Evolutionary conservation across 1,140 invertebrate genomes (phyloP), one percentile per base, ranked within the genome.

Genomic region (Bathynomus jamesi): DNA sequence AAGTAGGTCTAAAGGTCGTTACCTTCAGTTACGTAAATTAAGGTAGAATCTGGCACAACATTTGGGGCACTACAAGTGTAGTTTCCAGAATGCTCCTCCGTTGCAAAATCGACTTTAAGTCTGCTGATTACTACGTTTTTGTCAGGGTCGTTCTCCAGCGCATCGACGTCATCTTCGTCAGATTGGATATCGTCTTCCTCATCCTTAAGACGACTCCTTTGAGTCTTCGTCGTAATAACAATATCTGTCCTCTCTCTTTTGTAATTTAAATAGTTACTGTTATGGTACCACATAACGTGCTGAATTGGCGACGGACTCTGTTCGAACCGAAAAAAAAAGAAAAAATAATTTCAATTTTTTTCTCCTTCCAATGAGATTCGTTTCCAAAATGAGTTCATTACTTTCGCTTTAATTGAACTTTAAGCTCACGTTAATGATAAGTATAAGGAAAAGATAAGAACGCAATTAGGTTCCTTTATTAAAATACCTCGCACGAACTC

Each of bases 221-320:
- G 40, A 17, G 11, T 11, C 21, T 53, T 53, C 21, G 40, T 53
- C 25, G 68, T 25, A 64, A 94, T 91, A 65, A 87, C 88, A 72
- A 94, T 91, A 70, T 90, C 92, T 53, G 91, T 90, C 66, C 92
- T 86, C 3, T 89, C 87, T 28, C 88, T 90, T 81, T 94, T 91
- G 82, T 94, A 95, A 84, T 94, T 95, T 83, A 94, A 93, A 89
- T 94, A 92, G 68, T 89, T 87, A 80, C 92, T 90, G 83, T 94
- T 94, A 83, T 94, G 92, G 83, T 91, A 84, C 83, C 83, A 84
- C 65, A 84, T 82, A 21, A 84, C 82, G 75, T 79, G 83, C 60
- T 81, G 79, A 2, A 81, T 83, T 17, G 82, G 80, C 32, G 81
- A 80, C 0, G 83, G 82, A 61, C 81, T 82, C 78, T 81, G 78